phyloP scores from a whole-genome alignment of 2,113 vertebrate species.

The Gorsachius goisagi region DNA sequence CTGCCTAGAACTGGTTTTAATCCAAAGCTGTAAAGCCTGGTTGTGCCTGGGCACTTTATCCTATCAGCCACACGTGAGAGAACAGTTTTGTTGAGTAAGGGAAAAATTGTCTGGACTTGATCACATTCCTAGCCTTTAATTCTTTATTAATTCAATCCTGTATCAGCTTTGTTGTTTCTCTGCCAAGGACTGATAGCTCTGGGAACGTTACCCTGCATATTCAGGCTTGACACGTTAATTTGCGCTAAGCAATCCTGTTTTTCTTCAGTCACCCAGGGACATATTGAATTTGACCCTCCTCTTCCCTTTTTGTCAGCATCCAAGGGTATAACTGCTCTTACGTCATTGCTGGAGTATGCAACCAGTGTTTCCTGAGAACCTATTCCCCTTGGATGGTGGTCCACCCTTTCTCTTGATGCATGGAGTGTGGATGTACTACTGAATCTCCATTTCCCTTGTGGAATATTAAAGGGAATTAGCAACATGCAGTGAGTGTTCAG shows the following conservation, averaged over 20 bases:
- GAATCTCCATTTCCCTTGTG: not conserved
- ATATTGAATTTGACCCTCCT: not conserved
- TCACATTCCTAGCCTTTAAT: not conserved
- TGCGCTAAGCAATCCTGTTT: not conserved
- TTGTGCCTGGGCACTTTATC: not conserved
- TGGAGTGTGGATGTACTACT: not conserved
- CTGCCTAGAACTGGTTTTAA: not conserved
- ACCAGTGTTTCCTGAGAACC: not conserved
- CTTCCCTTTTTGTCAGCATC: not conserved
- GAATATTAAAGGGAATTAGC: not conserved
- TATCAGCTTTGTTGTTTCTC: not conserved
- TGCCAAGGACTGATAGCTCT: not conserved
- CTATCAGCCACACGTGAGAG: not conserved
- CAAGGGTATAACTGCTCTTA: not conserved
- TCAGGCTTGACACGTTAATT: not conserved
- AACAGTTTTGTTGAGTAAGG: not conserved
- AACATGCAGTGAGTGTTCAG: not conserved
- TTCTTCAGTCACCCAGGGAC: not conserved
- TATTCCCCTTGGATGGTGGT: not conserved
- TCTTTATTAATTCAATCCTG: not conserved
- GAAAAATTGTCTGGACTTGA: not conserved
- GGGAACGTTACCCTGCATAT: not conserved
- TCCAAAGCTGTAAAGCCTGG: not conserved
- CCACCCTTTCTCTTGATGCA: not conserved
- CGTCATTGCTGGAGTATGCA: not conserved